These are phyloP conservation scores for Cettia cetti DNA, from an alignment of 2,113 vertebrate genomes.

Conservation along the genomic window DNA sequence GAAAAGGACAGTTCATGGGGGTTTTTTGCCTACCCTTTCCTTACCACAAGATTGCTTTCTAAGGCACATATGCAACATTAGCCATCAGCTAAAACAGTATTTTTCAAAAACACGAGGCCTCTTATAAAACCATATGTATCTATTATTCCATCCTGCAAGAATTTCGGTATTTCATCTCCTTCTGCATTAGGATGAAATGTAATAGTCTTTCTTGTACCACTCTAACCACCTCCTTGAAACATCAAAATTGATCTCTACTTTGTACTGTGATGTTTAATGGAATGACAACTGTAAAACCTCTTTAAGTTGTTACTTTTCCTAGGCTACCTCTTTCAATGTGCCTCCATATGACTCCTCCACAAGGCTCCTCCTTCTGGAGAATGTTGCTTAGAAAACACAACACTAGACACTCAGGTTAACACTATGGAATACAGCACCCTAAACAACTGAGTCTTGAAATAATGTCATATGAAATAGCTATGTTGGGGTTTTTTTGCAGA, in stretches of 20 bases:
- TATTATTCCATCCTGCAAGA: neutral
- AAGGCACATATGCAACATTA: neutral
- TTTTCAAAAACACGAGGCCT: neutral
- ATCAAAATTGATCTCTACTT: neutral
- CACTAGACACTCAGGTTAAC: neutral
- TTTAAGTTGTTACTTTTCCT: neutral
- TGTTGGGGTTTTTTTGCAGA: neutral
- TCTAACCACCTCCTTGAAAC: fast-evolving
- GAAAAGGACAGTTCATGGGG: neutral
- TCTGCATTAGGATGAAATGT: neutral
- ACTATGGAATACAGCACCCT: neutral
- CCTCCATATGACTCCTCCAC: neutral
- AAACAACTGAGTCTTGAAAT: neutral
- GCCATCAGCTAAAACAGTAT: neutral
- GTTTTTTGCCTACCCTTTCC: neutral
- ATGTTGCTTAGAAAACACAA: neutral
- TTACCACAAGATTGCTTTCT: neutral
- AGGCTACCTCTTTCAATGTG: neutral
- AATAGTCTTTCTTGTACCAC: neutral
- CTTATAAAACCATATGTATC: neutral
- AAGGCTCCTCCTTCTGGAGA: neutral
- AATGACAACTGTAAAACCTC: neutral
- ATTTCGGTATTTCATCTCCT: neutral
- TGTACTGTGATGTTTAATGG: neutral
- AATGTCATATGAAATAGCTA: neutral